Evolutionary conservation across 2,113 vertebrate species (phyloP), one percentile per base, ranked within the genome.

Genomic region (Rhinolophus sinicus): DNA sequence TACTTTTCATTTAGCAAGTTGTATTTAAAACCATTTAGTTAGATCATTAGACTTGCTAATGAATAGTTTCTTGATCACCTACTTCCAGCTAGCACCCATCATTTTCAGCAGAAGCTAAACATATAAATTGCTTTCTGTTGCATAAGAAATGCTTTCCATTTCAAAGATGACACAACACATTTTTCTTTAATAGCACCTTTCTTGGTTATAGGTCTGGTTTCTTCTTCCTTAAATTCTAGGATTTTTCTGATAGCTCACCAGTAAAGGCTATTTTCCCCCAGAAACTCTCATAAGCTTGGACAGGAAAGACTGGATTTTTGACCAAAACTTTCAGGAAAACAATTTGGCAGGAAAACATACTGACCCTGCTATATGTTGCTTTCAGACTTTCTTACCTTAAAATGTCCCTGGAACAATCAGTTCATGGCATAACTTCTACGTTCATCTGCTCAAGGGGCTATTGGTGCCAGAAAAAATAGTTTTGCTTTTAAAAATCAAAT

Each of bases 301-400:
- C 67, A 33, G 75, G 50, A 64, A 94, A 93, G 35, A 52, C 8
- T 15, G 26, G 40, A 19, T 56, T 95, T 94, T 78, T 83, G 38
- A 60, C 33, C 22, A 88, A 60, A 81, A 9, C 33, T 95, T 16
- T 86, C 54, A 65, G 93, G 78, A 89, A 97, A 89, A 58, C 30
- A 52, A 67, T 26, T 80, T 88, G 52, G 70, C 78, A 65, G 73
- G 72, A 91, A 91, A 70, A 80, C 13, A 28, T 50, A 33, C 35
- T 75, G 56, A 89, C 22, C 35, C 4, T 90, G 40, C 50, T 83
- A 1, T n/a, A 28, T 14, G 54, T 33, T 22, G 4, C 16, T 52
- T 77, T 85, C 38, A 47, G 77, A n/a, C 73, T 92, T 93, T n/a
- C 65, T 89, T 77, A 77, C 44, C n/a, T 64, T 64, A 38, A 76